phyloP scores from a whole-genome alignment of 1,140 invertebrate genomes.

The Microplitis demolitor region DNA sequence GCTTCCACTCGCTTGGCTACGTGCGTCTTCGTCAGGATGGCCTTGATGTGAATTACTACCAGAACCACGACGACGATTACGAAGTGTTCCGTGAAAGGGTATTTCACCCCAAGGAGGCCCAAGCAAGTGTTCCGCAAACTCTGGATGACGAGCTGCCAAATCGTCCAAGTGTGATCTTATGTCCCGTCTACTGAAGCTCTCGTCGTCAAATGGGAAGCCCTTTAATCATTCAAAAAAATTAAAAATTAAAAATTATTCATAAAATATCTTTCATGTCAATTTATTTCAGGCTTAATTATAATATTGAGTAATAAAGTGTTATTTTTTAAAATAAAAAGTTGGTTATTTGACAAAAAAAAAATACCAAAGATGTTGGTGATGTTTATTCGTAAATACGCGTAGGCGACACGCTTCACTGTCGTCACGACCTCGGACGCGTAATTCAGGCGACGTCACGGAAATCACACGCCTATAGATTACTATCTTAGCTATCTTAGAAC shows the following conservation, averaged over 20 bases:
- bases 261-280: background rate
- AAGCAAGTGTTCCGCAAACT: conserved; percentile 65
- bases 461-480: conserved; percentile 1
- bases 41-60: conserved; percentile 41
- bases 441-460: conserved; percentile 20
- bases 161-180: conserved; percentile 65
- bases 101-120: conserved; percentile 58
- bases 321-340: too few relatives aligned
- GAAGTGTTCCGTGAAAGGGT: conserved; percentile 45
- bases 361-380: conserved; percentile 16
- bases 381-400: conserved; percentile 28
- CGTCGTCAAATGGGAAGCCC: conserved; percentile 73
- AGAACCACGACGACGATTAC: conserved; percentile 52
- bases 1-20: conserved; percentile 51
- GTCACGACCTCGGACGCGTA: conserved; percentile 27
- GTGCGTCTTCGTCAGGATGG: conserved; percentile 54
- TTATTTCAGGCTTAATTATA: background rate
- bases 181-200: conserved; percentile 61
- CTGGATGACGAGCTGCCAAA: conserved; percentile 66
- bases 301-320: background rate
- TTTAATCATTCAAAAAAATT: conserved; percentile 55
- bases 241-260: conserved; percentile 11
- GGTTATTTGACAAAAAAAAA: background rate
- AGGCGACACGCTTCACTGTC: conserved; percentile 26
- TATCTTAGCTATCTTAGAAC: background rate